Percentiles rank a stretch among this genome's conserved stretches.
Conservation (phyloP, 2,113 vertebrate genomes). For the Rhizomys pruinosus region DNA sequence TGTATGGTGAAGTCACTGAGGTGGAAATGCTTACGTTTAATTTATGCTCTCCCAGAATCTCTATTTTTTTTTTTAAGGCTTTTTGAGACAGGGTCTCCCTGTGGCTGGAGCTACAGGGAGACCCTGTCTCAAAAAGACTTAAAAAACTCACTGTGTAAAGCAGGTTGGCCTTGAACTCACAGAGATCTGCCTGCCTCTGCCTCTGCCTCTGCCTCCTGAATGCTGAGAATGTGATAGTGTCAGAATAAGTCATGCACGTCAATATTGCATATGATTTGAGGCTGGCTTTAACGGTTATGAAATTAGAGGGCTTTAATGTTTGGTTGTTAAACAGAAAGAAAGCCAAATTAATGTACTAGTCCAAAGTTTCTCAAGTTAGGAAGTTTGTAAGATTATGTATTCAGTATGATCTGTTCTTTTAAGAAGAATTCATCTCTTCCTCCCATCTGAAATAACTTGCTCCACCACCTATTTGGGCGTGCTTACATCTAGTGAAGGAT, state of each 20-base stretch:
- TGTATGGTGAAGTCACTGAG: background rate
- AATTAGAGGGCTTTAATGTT: background rate
- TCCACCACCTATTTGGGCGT: background rate
- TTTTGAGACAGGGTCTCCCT: too few species aligned
- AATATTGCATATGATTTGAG: background rate
- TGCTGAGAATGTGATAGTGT: fast-evolving
- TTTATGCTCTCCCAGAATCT: background rate
- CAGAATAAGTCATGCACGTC: background rate
- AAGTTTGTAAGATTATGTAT: background rate
- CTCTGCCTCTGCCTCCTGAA: too few species aligned
- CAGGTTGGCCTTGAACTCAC: too few species aligned
- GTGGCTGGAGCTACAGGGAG: too few species aligned
- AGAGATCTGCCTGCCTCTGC: too few species aligned
- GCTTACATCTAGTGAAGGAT: slow-evolving; percentile 52
- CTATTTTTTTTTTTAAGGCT: background rate
- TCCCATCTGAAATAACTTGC: slow-evolving; percentile 7
- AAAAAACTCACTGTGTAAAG: too few species aligned
- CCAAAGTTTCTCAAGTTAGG: background rate
- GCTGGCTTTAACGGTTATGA: background rate
- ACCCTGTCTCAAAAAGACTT: too few species aligned
- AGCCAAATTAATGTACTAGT: background rate
- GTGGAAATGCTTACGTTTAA: slow-evolving; percentile 1
- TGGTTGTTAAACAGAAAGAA: background rate
- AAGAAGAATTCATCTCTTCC: background rate
- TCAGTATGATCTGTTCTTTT: background rate